phyloP scores from a whole-genome alignment of 2,888 invertebrate genomes.

The Gastrophysa polygoni region DNA sequence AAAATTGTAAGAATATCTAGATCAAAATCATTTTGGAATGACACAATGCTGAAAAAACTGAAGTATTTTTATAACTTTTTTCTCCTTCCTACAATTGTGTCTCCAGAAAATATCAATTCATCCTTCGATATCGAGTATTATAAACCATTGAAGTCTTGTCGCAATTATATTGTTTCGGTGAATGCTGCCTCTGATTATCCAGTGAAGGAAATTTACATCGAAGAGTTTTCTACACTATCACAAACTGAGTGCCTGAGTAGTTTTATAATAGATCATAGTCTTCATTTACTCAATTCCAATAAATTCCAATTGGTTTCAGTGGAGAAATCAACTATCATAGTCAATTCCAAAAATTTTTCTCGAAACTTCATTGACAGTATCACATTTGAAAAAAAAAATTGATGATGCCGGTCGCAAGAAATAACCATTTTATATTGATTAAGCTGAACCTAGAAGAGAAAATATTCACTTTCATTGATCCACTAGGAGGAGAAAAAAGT shows the following conservation, averaged over 20 bases:
- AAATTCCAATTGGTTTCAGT: constrained; percentile 17
- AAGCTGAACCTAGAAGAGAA: too few species aligned
- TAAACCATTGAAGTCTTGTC: constrained; percentile 2
- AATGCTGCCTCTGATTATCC: constrained; percentile 4
- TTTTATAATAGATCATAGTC: constrained; percentile 16
- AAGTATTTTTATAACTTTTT: constrained; percentile 2
- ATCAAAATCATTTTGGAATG: neutral
- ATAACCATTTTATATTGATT: neutral
- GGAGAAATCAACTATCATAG: constrained; percentile 2
- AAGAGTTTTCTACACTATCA: constrained; percentile 16
- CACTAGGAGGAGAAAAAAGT: neutral
- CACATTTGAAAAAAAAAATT: constrained; percentile 1
- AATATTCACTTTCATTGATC: too few species aligned
- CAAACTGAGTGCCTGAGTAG: constrained; percentile 8
- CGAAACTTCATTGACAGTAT: neutral
- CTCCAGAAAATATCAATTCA: neutral
- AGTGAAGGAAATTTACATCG: constrained; percentile 11
- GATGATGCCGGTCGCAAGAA: neutral
- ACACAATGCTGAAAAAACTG: neutral
- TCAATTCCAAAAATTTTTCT: neutral
- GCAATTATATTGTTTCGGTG: constrained; percentile 2
- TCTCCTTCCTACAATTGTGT: neutral
- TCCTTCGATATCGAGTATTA: constrained; percentile 15
- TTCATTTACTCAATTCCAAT: constrained; percentile 9
- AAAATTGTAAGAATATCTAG: constrained; percentile 10